Evolutionary conservation across 2,113 vertebrate genomes (phyloP).

Genomic region (Odocoileus virginianus): DNA sequence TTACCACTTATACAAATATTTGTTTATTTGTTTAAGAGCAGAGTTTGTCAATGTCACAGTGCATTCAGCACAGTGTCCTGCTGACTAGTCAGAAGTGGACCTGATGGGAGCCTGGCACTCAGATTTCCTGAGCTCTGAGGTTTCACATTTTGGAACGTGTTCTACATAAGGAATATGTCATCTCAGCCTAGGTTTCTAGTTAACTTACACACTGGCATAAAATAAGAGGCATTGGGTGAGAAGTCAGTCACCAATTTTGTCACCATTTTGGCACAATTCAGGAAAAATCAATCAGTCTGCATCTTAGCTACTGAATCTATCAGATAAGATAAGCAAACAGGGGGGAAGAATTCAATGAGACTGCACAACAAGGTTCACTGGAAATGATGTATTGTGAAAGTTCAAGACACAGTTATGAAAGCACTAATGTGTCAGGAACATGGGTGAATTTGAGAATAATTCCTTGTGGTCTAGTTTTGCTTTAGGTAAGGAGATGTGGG

Average conservation of each 20-base stretch:
- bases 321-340: not conserved
- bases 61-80: not conserved
- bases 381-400: not conserved
- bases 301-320: not conserved
- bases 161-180: not conserved
- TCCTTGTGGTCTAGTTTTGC: not conserved
- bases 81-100: not conserved
- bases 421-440: not conserved
- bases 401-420: not conserved
- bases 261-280: not conserved
- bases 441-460: not conserved
- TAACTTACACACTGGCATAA: not conserved
- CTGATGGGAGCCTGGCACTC: not conserved
- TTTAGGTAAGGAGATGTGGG: not conserved
- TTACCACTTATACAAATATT: not conserved
- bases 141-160: not conserved
- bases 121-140: not conserved
- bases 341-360: not conserved
- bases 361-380: not conserved
- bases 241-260: not conserved
- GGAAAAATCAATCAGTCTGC: not conserved
- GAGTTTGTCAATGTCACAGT: not conserved
- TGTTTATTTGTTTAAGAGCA: not conserved
- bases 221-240: not conserved
- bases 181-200: not conserved